Conservation (phyloP, 2,888 invertebrate species). For the Maniola hyperantus region DNA sequence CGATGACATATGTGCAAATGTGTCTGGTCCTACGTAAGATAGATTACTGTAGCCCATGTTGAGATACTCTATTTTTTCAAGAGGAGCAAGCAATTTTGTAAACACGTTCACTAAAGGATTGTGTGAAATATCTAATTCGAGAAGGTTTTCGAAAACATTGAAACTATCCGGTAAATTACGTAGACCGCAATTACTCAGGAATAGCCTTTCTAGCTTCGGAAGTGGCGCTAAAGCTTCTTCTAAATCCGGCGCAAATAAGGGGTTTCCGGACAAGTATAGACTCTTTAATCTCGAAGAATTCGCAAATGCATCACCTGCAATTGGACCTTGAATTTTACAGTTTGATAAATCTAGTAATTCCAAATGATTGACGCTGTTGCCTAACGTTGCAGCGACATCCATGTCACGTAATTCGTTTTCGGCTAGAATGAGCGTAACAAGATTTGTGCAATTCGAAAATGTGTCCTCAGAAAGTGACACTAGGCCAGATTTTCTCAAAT, state of each 20-base stretch:
- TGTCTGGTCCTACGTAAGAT: constrained; percentile 84
- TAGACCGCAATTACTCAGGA: constrained; percentile 86
- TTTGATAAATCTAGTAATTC: constrained; percentile 86
- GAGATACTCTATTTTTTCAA: constrained; percentile 85
- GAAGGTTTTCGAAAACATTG: constrained; percentile 84
- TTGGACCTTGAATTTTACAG: constrained; percentile 85
- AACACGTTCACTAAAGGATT: constrained; percentile 87
- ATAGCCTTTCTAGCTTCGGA: constrained; percentile 85
- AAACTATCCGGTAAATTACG: constrained; percentile 85
- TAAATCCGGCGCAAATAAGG: constrained; percentile 85
- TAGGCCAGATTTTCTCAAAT: constrained; percentile 84
- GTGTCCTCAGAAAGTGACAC: constrained; percentile 84
- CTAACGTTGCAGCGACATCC: constrained; percentile 85
- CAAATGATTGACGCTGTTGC: constrained; percentile 84
- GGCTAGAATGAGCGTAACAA: constrained; percentile 84
- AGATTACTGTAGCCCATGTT: constrained; percentile 89
- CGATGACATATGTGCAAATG: constrained; percentile 87
- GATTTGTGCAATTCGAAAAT: constrained; percentile 85
- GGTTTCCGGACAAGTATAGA: constrained; percentile 86
- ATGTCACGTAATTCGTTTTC: constrained; percentile 85
- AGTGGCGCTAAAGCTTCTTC: constrained; percentile 85
- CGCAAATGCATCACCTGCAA: constrained; percentile 86
- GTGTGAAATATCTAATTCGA: constrained; percentile 87
- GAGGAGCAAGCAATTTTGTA: constrained; percentile 84
- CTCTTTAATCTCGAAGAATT: constrained; percentile 86